Evolutionary conservation across 92 coral and sea anemone species (phyloP).

Genomic region (Anthopleura xanthogrammica): DNA sequence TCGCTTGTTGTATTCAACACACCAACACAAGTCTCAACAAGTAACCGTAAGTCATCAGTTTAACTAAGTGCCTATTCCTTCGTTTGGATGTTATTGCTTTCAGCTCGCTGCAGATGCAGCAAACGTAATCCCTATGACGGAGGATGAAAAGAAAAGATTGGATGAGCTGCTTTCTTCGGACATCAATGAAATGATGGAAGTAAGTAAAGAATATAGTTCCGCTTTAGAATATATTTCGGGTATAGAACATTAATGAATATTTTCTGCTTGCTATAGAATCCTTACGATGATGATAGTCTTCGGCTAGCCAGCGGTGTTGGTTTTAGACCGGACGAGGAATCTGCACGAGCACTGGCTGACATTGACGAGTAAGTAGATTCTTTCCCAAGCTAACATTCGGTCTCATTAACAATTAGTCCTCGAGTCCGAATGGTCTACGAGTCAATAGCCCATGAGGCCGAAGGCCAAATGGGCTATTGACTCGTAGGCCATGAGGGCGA

Average conservation of each 20-base stretch:
- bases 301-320: conserved; percentile 70
- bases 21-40: too few relatives aligned
- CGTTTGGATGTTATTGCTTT: not conserved
- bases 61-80: not conserved
- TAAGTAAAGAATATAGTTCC: conserved; percentile 14
- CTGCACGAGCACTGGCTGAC: conserved; percentile 70
- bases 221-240: too few relatives aligned
- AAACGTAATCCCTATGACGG: conserved; percentile 93
- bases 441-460: too few relatives aligned
- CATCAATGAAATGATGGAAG: conserved; percentile 69
- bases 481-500: too few relatives aligned
- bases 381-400: not conserved
- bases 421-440: too few relatives aligned
- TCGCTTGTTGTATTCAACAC: too few relatives aligned
- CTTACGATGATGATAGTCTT: conserved; percentile 52
- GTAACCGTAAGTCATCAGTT: too few relatives aligned
- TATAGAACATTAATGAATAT: not conserved
- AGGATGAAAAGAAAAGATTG: conserved; percentile 82
- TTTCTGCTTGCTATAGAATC: conserved; percentile 39
- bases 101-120: conserved; percentile 98
- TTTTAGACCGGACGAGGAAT: conserved; percentile 70
- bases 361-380: conserved; percentile 73
- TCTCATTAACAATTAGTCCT: too few relatives aligned
- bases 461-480: too few relatives aligned
- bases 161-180: conserved; percentile 75